A percentile compares a stretch with the other conserved stretches of the same genome.
Conservation (phyloP, 2,113 vertebrate genomes). For the Sylvietta virens region DNA sequence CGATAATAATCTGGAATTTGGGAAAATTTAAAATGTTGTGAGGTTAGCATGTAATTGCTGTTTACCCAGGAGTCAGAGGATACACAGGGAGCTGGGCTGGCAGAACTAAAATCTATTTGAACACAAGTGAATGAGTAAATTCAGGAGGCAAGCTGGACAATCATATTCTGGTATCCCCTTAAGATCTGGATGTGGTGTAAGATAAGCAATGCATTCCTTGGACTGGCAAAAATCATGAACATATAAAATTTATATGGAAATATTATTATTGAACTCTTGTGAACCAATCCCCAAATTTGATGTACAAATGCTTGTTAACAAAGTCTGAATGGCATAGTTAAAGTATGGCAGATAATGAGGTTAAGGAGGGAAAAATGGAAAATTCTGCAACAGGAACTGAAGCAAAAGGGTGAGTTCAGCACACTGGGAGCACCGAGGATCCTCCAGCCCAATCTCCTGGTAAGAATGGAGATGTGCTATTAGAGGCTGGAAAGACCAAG, state of each 20-base stretch:
- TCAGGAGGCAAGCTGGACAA: not conserved
- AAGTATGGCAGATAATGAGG: not conserved
- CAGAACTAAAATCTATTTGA: not conserved
- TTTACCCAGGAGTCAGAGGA: not conserved
- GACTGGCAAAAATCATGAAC: not conserved
- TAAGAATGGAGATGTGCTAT: rapidly evolving
- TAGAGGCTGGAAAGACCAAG: not conserved
- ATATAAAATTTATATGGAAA: not conserved
- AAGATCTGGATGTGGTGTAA: not conserved
- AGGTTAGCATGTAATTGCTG: not conserved
- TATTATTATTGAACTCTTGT: not conserved
- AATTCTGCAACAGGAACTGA: not conserved
- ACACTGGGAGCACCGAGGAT: not conserved
- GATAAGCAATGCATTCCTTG: not conserved
- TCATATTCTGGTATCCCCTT: not conserved
- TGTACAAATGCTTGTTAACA: not conserved
- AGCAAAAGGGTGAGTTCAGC: not conserved
- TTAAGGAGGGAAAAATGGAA: not conserved
- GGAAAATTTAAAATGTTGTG: not conserved
- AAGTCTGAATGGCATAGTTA: not conserved
- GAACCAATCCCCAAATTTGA: not conserved
- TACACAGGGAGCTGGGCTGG: not conserved
- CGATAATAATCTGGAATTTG: not conserved
- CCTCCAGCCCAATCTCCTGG: not conserved
- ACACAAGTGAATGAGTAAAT: not conserved